Percentiles rank a stretch among this genome's conserved stretches.
These are phyloP conservation scores for Sebastes jordani DNA, from an alignment of 2,797 vertebrate species.

Conservation along the genomic window DNA sequence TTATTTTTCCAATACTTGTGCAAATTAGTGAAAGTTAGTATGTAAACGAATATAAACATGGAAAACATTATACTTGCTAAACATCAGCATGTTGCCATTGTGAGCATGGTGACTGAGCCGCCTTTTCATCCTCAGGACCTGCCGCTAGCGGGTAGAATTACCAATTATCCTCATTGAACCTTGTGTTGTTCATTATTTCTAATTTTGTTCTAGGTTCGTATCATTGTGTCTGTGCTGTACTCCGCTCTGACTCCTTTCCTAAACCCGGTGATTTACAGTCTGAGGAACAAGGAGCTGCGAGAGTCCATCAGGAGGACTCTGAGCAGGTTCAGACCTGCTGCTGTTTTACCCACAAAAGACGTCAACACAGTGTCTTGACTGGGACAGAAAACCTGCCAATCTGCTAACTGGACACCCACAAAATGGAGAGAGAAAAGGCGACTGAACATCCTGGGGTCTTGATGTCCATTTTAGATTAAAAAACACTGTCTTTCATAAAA, in stretches of 20 bases:
- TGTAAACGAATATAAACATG: background rate
- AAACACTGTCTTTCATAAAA: background rate
- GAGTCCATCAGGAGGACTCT: conserved; percentile 49
- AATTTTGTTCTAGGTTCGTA: conserved; percentile 20
- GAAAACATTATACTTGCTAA: background rate
- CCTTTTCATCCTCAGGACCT: background rate
- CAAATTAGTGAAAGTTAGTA: background rate
- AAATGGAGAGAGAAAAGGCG: background rate
- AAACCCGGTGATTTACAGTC: conserved; percentile 74
- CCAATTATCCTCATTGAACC: background rate
- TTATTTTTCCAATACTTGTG: background rate
- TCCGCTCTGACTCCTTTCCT: conserved; percentile 50
- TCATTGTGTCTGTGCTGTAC: conserved; percentile 44
- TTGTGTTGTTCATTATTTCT: background rate
- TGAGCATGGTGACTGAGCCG: background rate
- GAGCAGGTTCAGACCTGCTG: conserved; percentile 6
- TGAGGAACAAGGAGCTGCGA: conserved; percentile 70
- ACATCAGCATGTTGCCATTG: background rate
- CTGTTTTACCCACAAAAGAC: background rate
- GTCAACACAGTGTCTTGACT: background rate
- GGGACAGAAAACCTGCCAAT: background rate
- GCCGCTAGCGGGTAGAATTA: background rate
- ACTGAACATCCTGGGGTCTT: background rate
- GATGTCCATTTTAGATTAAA: background rate
- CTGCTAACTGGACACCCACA: background rate